Evolutionary conservation across 2,113 vertebrate genomes (phyloP).

Genomic region (Phalacrocorax pelagicus): DNA sequence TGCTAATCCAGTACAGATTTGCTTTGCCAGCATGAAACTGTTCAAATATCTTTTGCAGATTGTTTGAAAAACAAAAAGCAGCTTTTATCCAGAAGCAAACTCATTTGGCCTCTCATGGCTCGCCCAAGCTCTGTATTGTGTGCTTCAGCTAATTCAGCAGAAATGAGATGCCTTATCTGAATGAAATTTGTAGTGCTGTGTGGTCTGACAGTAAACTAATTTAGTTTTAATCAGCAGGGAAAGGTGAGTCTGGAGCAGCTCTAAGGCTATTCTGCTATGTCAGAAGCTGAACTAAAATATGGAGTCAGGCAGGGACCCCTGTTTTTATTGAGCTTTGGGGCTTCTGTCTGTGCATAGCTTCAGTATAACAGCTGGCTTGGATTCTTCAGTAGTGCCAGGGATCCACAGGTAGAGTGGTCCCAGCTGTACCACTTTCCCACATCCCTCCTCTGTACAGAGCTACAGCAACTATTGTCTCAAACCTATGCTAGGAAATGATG

Average conservation of each 20-base stretch:
- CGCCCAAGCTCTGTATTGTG: neutral
- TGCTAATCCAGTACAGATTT: neutral
- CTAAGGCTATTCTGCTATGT: neutral
- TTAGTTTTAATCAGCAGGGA: neutral
- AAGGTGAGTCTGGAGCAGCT: neutral
- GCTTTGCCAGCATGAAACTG: neutral
- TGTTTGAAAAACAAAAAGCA: constrained; percentile 1
- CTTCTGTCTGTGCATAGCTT: neutral
- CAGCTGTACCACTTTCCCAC: neutral
- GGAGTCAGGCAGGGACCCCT: neutral
- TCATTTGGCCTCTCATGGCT: neutral
- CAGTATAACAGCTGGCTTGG: neutral
- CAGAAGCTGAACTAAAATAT: neutral
- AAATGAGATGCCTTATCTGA: neutral
- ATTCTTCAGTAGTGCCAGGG: neutral
- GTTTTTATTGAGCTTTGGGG: neutral
- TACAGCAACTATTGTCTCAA: neutral
- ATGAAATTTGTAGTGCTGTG: neutral
- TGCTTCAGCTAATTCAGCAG: neutral
- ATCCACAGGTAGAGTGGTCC: neutral
- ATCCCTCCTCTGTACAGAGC: neutral
- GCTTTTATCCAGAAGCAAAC: neutral
- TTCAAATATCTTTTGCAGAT: neutral
- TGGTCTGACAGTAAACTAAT: neutral
- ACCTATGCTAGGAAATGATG: neutral